Conservation (phyloP, 30 jellyfish, hydroid and myxozoan species). For the Morbakka virulenta region DNA sequence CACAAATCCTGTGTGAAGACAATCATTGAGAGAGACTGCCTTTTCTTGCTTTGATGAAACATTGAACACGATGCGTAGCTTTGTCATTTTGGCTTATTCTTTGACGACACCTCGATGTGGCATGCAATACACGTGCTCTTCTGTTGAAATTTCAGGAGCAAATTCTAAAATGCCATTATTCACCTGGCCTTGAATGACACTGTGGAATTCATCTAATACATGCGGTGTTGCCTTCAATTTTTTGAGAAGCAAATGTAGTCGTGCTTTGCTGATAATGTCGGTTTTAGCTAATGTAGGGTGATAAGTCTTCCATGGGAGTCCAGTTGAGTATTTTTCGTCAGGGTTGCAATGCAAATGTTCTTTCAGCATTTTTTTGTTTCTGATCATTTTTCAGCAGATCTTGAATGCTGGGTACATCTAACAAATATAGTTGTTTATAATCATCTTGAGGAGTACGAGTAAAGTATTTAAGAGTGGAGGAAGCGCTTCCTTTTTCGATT, state of each 20-base stretch:
- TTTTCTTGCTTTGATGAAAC: background rate
- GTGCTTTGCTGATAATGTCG: background rate
- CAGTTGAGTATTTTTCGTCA: background rate
- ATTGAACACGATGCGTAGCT: background rate
- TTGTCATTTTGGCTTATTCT: constrained; percentile 18
- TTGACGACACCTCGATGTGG: constrained; percentile 29
- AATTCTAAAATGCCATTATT: constrained; percentile 13
- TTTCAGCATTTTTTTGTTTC: background rate
- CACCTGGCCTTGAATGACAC: constrained; percentile 27
- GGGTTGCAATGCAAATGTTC: constrained; percentile 1
- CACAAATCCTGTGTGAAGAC: constrained; percentile 32
- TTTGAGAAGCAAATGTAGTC: constrained; percentile 3
- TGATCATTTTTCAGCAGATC: constrained; percentile 26
- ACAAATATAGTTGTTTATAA: constrained; percentile 18
- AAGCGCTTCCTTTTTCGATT: no score
- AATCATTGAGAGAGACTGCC: constrained; percentile 8
- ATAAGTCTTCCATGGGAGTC: background rate
- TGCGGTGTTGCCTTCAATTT: constrained; percentile 11
- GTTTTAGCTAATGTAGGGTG: background rate
- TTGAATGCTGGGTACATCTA: constrained; percentile 45
- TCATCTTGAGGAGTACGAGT: no score
- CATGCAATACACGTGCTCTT: background rate
- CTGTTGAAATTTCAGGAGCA: background rate
- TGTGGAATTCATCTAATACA: constrained; percentile 4
- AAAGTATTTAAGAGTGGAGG: no score